Conservation (phyloP, 2,888 invertebrate species). For the Aleiodes testaceus region DNA sequence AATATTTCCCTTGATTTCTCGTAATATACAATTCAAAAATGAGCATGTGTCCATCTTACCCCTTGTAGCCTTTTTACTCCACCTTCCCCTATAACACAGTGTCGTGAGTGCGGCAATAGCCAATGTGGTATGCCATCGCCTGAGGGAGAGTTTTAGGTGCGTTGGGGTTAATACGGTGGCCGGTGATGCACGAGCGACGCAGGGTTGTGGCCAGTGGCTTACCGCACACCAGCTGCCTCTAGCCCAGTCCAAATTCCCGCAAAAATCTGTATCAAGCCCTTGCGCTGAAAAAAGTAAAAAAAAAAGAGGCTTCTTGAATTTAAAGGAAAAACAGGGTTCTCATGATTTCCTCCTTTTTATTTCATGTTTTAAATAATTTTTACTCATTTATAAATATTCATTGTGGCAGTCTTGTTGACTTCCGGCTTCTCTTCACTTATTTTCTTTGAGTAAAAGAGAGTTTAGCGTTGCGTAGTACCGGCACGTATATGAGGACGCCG, state of each 20-base stretch:
- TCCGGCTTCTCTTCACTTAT: slow-evolving; percentile 41
- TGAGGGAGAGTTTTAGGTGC: slow-evolving; percentile 50
- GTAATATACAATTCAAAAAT: too few species aligned
- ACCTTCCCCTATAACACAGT: slow-evolving; percentile 25
- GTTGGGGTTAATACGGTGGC: slow-evolving; percentile 71
- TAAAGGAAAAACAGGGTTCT: slow-evolving; percentile 2
- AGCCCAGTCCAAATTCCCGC: slow-evolving; percentile 60
- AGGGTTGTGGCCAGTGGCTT: slow-evolving; percentile 68
- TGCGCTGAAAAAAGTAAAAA: slow-evolving; percentile 51
- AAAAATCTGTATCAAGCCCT: slow-evolving; percentile 67
- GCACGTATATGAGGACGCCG: slow-evolving; percentile 39
- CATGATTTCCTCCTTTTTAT: slow-evolving; percentile 31
- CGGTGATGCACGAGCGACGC: slow-evolving; percentile 71
- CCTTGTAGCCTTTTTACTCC: too few species aligned
- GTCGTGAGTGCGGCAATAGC: slow-evolving; percentile 16
- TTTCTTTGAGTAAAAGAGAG: slow-evolving; percentile 28
- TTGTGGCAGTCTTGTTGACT: slow-evolving; percentile 32
- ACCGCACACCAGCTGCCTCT: slow-evolving; percentile 71
- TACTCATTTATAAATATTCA: slow-evolving; percentile 46
- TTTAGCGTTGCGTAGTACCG: slow-evolving; percentile 46
- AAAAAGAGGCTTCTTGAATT: slow-evolving; percentile 26
- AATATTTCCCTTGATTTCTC: too few species aligned
- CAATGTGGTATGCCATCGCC: slow-evolving; percentile 60
- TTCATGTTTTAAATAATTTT: slow-evolving; percentile 30
- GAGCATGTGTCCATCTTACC: too few species aligned